phyloP scores from a whole-genome alignment of 1,140 invertebrate genomes.

The Polypedilum pembai region DNA sequence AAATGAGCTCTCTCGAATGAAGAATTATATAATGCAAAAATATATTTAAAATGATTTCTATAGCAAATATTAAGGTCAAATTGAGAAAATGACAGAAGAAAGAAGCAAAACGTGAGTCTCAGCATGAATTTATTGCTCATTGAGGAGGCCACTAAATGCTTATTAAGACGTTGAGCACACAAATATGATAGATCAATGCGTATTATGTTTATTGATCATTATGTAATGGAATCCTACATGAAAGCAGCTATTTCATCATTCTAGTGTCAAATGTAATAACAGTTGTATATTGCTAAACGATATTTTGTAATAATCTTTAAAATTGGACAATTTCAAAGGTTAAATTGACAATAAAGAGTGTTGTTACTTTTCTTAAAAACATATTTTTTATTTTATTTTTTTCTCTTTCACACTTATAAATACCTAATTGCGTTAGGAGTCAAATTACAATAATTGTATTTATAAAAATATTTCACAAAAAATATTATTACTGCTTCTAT shows the following conservation, averaged over 20 bases:
- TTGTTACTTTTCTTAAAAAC: no score
- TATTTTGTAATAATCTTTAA: no score
- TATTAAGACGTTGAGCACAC: no score
- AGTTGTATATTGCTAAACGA: not conserved
- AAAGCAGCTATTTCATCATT: not conserved
- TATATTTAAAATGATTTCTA: not conserved
- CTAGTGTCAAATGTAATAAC: not conserved
- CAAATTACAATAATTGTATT: not conserved
- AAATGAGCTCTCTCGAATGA: conserved; percentile 6
- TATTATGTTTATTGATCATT: no score
- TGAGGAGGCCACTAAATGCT: not conserved
- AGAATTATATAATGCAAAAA: conserved; percentile 17
- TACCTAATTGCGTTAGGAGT: not conserved
- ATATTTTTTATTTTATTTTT: not conserved
- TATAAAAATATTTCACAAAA: not conserved
- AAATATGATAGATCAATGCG: no score
- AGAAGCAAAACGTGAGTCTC: not conserved
- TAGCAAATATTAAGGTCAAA: conserved; percentile 18
- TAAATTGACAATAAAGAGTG: no score
- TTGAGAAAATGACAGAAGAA: not conserved
- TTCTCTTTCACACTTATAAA: not conserved
- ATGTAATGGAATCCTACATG: not conserved
- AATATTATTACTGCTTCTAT: not conserved
- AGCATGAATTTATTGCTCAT: not conserved
- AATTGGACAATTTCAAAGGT: no score